These are phyloP conservation scores for Matsumurasca onukii DNA, from an alignment of 1,140 invertebrate genomes.

Conservation along the genomic window DNA sequence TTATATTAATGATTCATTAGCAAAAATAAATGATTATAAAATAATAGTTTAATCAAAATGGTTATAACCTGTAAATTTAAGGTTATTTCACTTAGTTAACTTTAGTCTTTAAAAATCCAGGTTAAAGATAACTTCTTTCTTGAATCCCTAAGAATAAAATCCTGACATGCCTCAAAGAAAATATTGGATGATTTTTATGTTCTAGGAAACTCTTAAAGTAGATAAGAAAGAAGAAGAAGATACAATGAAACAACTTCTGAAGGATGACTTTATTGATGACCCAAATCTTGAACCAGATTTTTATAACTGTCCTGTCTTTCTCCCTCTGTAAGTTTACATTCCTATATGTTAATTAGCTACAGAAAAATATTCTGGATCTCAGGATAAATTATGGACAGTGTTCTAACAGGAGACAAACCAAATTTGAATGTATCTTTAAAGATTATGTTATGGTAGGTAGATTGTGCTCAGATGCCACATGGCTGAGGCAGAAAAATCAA, in stretches of 20 bases:
- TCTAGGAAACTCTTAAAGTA: constrained; percentile 36
- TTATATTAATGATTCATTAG: background rate
- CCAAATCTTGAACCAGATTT: constrained; percentile 36
- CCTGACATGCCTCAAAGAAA: too few species aligned
- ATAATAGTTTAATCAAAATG: background rate
- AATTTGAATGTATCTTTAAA: background rate
- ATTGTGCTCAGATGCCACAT: background rate
- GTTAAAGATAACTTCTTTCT: too few species aligned
- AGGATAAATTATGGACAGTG: background rate
- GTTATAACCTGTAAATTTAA: too few species aligned
- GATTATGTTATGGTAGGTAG: background rate
- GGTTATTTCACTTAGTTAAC: too few species aligned
- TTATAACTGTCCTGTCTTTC: constrained; percentile 36
- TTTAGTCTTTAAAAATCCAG: too few species aligned
- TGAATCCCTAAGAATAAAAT: too few species aligned
- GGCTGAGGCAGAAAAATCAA: too few species aligned
- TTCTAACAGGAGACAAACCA: background rate
- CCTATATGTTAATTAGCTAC: background rate
- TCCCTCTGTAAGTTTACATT: constrained; percentile 31
- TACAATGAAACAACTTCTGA: constrained; percentile 39
- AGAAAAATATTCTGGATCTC: background rate
- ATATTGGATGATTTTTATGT: too few species aligned
- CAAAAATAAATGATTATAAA: background rate
- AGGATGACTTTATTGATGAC: constrained; percentile 43
- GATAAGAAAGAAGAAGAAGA: constrained; percentile 42